A percentile compares a stretch with the other conserved stretches of the same genome.
phyloP scores from a whole-genome alignment of 1,140 invertebrate species.

The Scaptomyza graminum region DNA sequence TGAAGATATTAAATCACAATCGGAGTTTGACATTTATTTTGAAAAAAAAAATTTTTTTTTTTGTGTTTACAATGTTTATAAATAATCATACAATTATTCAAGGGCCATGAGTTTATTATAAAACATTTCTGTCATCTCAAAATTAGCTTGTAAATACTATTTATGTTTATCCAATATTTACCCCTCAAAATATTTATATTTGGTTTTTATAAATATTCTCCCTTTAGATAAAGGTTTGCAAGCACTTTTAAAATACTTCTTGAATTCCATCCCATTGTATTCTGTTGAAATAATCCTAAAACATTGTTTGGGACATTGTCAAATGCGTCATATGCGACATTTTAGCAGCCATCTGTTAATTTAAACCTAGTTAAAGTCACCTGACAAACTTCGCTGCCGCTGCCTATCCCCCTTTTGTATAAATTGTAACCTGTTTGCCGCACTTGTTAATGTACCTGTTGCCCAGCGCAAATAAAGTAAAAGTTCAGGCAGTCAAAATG shows the following conservation, averaged over 20 bases:
- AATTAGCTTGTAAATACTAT: not conserved
- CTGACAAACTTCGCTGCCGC: constrained; percentile 10
- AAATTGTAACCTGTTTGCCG: constrained; percentile 38
- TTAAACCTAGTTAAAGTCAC: constrained; percentile 17
- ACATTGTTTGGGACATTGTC: constrained; percentile 4
- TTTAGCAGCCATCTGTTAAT: constrained; percentile 41
- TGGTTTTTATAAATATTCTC: not conserved
- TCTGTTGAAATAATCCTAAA: not conserved
- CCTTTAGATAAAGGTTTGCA: not conserved
- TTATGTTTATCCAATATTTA: not conserved
- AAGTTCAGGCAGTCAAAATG: constrained; percentile 25
- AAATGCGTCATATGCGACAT: constrained; percentile 19
- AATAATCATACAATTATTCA: too few relatives aligned
- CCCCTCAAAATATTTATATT: too few relatives aligned
- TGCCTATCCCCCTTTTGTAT: not conserved
- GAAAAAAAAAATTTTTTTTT: too few relatives aligned
- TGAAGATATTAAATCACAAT: too few relatives aligned
- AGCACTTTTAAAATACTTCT: not conserved
- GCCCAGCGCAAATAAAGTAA: constrained; percentile 23
- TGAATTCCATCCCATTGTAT: not conserved
- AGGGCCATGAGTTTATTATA: too few relatives aligned
- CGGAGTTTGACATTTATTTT: too few relatives aligned
- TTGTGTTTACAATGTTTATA: too few relatives aligned
- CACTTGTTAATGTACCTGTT: constrained; percentile 37
- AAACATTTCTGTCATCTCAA: too few relatives aligned